These are phyloP conservation scores for Dendropsophus ebraccatus DNA, from an alignment of 2,113 vertebrate genomes.

Conservation along the genomic window DNA sequence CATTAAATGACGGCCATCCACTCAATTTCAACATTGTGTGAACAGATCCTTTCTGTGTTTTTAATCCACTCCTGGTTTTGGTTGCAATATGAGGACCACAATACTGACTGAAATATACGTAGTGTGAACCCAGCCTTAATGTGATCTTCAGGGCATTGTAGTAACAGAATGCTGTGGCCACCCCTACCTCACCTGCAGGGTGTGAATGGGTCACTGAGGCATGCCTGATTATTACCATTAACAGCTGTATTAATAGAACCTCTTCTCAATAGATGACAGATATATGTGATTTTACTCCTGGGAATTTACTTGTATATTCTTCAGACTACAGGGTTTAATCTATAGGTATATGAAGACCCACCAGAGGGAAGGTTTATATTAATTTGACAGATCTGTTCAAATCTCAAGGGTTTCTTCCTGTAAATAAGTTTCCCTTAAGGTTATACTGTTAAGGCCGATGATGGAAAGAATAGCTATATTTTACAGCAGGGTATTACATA, in stretches of 20 bases:
- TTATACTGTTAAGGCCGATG: neutral
- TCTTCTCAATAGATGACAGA: neutral
- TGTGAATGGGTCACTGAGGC: neutral
- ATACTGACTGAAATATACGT: too few relatives aligned
- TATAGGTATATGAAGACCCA: slow-evolving; percentile 2
- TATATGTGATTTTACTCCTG: neutral
- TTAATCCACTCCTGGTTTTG: too few relatives aligned
- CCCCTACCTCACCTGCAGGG: neutral
- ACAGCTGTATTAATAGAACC: neutral
- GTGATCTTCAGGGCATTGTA: too few relatives aligned
- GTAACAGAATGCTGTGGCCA: neutral
- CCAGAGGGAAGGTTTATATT: slow-evolving; percentile 39
- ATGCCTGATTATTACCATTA: neutral
- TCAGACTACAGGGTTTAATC: neutral
- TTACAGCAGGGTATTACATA: slow-evolving; percentile 6
- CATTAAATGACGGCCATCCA: too few relatives aligned
- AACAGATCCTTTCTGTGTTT: too few relatives aligned
- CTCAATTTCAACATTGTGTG: too few relatives aligned
- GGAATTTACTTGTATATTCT: neutral
- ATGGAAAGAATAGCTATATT: neutral
- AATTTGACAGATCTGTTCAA: slow-evolving; percentile 48
- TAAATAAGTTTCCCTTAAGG: slow-evolving; percentile 29
- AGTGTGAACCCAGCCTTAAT: too few relatives aligned
- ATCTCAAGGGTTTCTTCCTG: slow-evolving; percentile 33
- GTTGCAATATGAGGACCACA: too few relatives aligned